A percentile compares a stretch with the other conserved stretches of the same genome.
Conservation (phyloP, 2,888 invertebrate genomes). For the Drosophila fungiperda region DNA sequence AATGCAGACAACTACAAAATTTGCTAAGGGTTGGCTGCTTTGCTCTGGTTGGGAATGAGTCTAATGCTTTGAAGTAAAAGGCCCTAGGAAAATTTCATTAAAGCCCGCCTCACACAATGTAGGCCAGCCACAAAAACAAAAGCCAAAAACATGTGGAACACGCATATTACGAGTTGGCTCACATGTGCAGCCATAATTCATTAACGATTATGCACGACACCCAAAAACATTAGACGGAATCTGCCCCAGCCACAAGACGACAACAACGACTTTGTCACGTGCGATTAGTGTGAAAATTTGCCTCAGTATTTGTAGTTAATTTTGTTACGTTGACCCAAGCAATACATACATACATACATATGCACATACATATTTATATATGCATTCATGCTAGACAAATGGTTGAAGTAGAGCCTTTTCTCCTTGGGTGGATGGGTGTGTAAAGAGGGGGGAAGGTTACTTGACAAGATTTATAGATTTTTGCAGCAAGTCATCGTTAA, state of each 20-base stretch:
- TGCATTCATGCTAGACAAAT: constrained; percentile 3
- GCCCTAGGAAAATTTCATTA: constrained; percentile 68
- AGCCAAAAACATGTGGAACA: constrained; percentile 70
- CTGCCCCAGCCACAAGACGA: constrained; percentile 15
- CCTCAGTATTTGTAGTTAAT: constrained; percentile 66
- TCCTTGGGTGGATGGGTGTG: neutral
- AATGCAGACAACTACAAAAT: constrained; percentile 58
- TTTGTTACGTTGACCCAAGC: constrained; percentile 46
- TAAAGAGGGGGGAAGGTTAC: neutral
- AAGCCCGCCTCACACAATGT: constrained; percentile 35
- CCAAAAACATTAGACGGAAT: constrained; percentile 51
- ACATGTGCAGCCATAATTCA: constrained; percentile 69
- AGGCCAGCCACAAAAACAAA: constrained; percentile 40
- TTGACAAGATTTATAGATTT: constrained; percentile 72
- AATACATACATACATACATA: neutral
- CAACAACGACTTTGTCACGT: constrained; percentile 30
- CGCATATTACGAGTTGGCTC: constrained; percentile 48
- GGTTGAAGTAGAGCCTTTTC: constrained; percentile 16
- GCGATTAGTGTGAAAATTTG: constrained; percentile 66
- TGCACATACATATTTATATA: neutral
- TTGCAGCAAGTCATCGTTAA: constrained; percentile 64
- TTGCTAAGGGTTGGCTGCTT: constrained; percentile 20
- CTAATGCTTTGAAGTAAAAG: constrained; percentile 73
- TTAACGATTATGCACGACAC: constrained; percentile 78
- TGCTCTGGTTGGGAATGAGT: constrained; percentile 39